Base-by-base conservation (phyloP, 2,113 vertebrate species). In the Leucoraja erinaceus region DNA sequence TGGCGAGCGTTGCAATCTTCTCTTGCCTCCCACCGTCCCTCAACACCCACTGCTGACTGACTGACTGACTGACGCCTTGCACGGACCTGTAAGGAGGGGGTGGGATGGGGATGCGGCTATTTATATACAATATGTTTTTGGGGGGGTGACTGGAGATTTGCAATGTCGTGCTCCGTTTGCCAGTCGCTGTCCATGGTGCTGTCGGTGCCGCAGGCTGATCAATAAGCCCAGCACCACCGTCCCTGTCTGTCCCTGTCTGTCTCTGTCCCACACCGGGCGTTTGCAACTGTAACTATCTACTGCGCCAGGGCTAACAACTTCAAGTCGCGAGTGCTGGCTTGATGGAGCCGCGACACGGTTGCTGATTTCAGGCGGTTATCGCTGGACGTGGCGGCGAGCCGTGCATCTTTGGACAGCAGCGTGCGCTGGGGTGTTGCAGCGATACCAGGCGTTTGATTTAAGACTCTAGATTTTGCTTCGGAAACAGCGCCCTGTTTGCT, bases 1-100 rank as follows among this genome's bases (percentile, higher is more conserved):
- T 97, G 96, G 96, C 96, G 96, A 95, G 95, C 94, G 94, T 94
- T 90, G 95, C 94, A 93, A 94, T 93, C 56, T 84, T 38, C 61
- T 94, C 7, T 47, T 47, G 8, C 63, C 70, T 72, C 28, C 93
- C 93, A 93, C 93, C 93, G 94, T 28, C 63, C 38, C 59, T 93
- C 76, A 91, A 83, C 66, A 93, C 76, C 93, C 74, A 63, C 83
- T 31, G 86, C 79, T 70, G 88, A 93, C 93, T 92, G 93, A 93
- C 93, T 93, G 93, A 93, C 18, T 47, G 38, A 47, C 38, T 47
- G 38, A 47, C 47, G 61, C 66, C 79, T 63, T 22, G 28, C 61
- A 33, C 47, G 74, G 76, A 93, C 68, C 54, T 93, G 61, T 78
- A 77, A 93, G 84, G n/a, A 66, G 38, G 38, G 38, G 38, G 38